phyloP scores from a whole-genome alignment of 2,888 invertebrate species.

The Lagria hirta region DNA sequence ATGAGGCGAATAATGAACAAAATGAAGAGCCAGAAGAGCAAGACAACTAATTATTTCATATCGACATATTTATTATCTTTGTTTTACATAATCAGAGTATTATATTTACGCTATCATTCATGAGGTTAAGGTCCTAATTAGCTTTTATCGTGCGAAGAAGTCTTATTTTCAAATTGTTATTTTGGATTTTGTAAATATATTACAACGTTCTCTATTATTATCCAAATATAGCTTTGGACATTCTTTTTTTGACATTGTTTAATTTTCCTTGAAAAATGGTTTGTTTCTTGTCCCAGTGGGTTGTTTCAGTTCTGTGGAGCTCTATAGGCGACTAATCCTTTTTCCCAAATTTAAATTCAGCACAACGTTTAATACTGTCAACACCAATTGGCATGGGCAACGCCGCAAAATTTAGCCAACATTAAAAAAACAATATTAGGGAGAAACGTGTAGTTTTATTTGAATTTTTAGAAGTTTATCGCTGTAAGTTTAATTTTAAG shows the following conservation, averaged over 20 bases:
- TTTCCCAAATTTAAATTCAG: too few species aligned
- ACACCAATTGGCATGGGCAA: too few species aligned
- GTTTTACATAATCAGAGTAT: conserved; percentile 18
- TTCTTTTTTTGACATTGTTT: background rate
- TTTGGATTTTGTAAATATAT: conserved; percentile 24
- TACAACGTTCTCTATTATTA: conserved; percentile 15
- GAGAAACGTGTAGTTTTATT: too few species aligned
- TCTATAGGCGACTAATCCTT: background rate
- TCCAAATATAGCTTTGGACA: background rate
- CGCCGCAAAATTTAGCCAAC: too few species aligned
- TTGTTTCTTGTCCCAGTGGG: background rate
- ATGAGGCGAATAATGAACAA: conserved; percentile 29
- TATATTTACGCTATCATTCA: conserved; percentile 24
- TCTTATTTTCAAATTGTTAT: conserved; percentile 18
- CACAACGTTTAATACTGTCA: too few species aligned
- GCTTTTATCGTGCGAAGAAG: conserved; percentile 11
- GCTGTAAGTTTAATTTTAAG: too few species aligned
- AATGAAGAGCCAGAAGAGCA: conserved; percentile 34
- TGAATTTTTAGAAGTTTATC: too few species aligned
- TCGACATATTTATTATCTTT: conserved; percentile 13
- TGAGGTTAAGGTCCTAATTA: conserved; percentile 24
- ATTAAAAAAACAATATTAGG: too few species aligned
- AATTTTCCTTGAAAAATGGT: background rate
- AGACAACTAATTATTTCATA: conserved; percentile 27
- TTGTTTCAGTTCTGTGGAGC: background rate